Evolutionary conservation across 2,113 vertebrate genomes (phyloP).

Genomic region (Myocastor coypus): DNA sequence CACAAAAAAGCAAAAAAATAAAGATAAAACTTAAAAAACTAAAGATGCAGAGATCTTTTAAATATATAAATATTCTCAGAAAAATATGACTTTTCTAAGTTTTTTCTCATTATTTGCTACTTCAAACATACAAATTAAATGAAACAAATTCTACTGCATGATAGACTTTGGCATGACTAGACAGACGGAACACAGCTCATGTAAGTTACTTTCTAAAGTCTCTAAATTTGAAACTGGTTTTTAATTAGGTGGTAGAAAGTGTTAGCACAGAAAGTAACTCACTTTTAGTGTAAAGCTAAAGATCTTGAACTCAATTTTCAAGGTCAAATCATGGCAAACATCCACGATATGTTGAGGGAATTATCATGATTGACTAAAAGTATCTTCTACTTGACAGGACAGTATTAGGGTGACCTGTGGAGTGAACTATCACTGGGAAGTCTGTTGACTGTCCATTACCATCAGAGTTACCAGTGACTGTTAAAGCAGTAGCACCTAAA

Average conservation of each 20-base stretch:
- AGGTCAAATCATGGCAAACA: constrained; percentile 11
- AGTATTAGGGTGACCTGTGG: constrained; percentile 20
- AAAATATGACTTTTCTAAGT: neutral
- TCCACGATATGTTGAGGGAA: neutral
- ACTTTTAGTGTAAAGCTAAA: neutral
- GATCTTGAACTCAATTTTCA: constrained; percentile 42
- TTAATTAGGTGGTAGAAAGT: neutral
- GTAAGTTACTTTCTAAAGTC: neutral
- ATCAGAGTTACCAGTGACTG: neutral
- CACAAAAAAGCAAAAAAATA: neutral
- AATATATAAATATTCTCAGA: neutral
- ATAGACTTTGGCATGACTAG: neutral
- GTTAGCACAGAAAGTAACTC: neutral
- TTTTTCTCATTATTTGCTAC: neutral
- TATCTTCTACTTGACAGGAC: neutral
- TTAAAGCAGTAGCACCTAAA: neutral
- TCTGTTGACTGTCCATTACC: neutral
- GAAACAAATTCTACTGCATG: neutral
- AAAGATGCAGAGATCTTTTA: neutral
- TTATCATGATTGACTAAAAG: constrained; percentile 58
- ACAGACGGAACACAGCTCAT: neutral
- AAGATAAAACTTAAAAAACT: neutral
- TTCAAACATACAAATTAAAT: neutral
- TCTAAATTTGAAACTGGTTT: constrained; percentile 25
- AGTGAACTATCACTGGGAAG: constrained; percentile 9